phyloP scores from a whole-genome alignment of 1,140 invertebrate genomes.

The Cyrtorhinus lividipennis region DNA sequence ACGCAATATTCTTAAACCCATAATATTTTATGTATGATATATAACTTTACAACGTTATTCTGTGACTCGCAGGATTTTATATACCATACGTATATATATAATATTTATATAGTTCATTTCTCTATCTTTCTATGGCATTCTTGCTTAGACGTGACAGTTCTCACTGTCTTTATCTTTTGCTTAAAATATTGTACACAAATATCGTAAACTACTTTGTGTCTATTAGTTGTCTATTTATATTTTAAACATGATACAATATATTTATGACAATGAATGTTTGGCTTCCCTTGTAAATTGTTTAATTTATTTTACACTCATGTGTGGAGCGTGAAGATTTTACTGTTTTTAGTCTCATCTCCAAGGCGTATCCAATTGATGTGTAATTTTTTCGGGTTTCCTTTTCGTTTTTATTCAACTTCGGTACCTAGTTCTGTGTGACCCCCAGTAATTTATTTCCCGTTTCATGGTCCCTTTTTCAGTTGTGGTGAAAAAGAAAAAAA shows the following conservation, averaged over 20 bases:
- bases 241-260: slow-evolving; percentile 17
- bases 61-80: slow-evolving; percentile 13
- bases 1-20: slow-evolving; percentile 12
- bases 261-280: slow-evolving; percentile 23
- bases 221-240: slow-evolving; percentile 21
- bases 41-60: slow-evolving; percentile 10
- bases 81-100: slow-evolving; percentile 1
- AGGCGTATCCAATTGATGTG: too few species aligned
- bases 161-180: slow-evolving; percentile 15
- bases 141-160: slow-evolving; percentile 16
- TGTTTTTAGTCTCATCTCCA: too few species aligned
- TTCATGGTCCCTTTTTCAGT: slow-evolving; percentile 18
- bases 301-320: slow-evolving; percentile 17
- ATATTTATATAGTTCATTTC: slow-evolving; percentile 16
- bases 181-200: slow-evolving; percentile 18
- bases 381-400: too few species aligned
- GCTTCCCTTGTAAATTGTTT: slow-evolving; percentile 21
- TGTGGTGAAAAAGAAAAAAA: slow-evolving; percentile 17
- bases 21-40: slow-evolving; percentile 20
- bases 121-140: slow-evolving; percentile 17
- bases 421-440: slow-evolving; percentile 22
- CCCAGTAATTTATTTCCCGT: slow-evolving; percentile 19
- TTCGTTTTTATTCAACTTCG: too few species aligned
- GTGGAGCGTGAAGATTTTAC: neutral
- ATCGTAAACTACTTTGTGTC: slow-evolving; percentile 21